These are phyloP conservation scores for Saccopteryx leptura DNA, from an alignment of 2,113 vertebrate species.

Conservation along the genomic window DNA sequence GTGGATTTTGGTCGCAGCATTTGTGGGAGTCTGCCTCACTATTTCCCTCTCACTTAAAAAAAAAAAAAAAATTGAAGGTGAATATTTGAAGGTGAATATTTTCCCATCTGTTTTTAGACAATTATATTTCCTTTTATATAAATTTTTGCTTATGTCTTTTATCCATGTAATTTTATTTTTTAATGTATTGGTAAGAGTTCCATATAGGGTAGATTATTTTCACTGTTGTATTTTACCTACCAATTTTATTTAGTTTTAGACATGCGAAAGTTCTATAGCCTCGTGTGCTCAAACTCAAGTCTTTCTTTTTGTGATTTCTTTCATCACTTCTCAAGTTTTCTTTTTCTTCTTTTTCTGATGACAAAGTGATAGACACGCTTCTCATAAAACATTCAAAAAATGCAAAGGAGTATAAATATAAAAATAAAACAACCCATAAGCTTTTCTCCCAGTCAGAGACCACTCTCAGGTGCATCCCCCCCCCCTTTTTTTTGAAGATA, in stretches of 20 bases:
- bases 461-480: not conserved
- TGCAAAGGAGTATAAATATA: not conserved
- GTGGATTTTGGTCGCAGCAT: no score
- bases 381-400: not conserved
- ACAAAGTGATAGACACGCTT: not conserved
- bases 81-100: not conserved
- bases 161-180: not conserved
- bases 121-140: not conserved
- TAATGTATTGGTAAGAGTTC: not conserved
- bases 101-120: not conserved
- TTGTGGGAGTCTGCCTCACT: no score
- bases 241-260: not conserved
- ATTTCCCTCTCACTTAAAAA: no score
- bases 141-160: not conserved
- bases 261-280: not conserved
- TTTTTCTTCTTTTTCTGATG: not conserved
- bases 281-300: not conserved
- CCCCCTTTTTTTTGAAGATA: not conserved
- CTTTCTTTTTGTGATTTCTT: slow-evolving; percentile 32
- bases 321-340: not conserved
- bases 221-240: not conserved
- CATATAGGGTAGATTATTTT: not conserved
- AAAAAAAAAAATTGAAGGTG: no score
- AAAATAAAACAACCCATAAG: not conserved
- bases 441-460: not conserved